Base-by-base conservation (phyloP, 2,888 invertebrate genomes). In the Keiferia lycopersicella region DNA sequence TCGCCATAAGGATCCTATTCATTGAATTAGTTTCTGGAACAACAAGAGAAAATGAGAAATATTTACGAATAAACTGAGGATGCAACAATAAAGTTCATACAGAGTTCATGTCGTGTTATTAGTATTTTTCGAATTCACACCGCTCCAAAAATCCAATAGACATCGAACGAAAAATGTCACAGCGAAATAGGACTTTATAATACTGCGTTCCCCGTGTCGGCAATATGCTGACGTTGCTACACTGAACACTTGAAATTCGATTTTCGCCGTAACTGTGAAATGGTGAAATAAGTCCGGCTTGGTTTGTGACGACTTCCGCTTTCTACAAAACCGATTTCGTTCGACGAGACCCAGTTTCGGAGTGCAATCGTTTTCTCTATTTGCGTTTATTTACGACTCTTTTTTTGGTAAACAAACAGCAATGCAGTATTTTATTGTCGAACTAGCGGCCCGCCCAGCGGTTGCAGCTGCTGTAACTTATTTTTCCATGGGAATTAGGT, bases 91-190 rank as follows among this genome's bases (percentile, higher is more conserved):
- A 45, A 45, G 7, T 7, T 45, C n/a, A 45, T n/a, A 45, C 45
- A 16, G 45, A 45, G 16, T 45, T 45, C 16, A 16, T 8, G n/a
- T 4, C 45, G 45, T 45, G n/a, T n/a, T 45, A 45, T 45, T 45
- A 16, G 16, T 45, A 45, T 51, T 51, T 50, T 18, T 51, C 51
- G 20, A 51, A 51, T 51, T 51, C 51, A 22, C 51, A 22, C 18
- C 88, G 86, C 86, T 88, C 86, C 84, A 82, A 86, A 88, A 88
- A 90, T 89, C 84, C 88, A 88, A 88, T 89, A 85, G 81, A 72
- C 80, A 75, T 80, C 80, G 87, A 87, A 86, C 86, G 88, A 84
- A 84, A 88, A 89, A 87, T 87, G 88, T 88, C 88, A 86, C 80
- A 78, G 82, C 79, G 86, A 87, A 88, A 88, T 87, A 86, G 83